phyloP scores from a whole-genome alignment of 2,888 invertebrate genomes.

The Eurois occulta region DNA sequence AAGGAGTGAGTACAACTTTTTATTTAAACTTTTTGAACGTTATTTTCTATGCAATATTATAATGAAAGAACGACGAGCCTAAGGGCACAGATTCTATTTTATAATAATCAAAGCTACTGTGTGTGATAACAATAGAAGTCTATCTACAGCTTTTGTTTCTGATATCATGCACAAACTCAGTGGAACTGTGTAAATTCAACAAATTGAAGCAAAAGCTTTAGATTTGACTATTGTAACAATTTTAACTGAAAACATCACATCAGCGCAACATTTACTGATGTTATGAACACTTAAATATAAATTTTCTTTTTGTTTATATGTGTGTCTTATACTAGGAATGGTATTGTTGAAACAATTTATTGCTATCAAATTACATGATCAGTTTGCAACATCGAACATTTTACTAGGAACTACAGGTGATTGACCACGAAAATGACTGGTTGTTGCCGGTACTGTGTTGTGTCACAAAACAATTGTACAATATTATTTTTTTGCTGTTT shows the following conservation, averaged over 20 bases:
- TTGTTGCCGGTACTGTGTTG: slow-evolving; percentile 26
- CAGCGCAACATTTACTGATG: slow-evolving; percentile 6
- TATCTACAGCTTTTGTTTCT: slow-evolving; percentile 20
- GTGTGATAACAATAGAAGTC: slow-evolving; percentile 42
- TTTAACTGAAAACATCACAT: slow-evolving; percentile 6
- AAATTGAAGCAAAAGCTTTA: slow-evolving; percentile 14
- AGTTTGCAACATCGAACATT: slow-evolving; percentile 37
- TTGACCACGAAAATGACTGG: slow-evolving; percentile 21
- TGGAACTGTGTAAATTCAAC: slow-evolving; percentile 1
- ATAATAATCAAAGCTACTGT: slow-evolving; percentile 29
- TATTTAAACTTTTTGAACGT: slow-evolving; percentile 54
- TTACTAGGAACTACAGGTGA: slow-evolving; percentile 34
- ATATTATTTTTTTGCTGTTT: neutral
- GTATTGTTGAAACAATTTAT: slow-evolving; percentile 4
- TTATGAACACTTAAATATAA: neutral
- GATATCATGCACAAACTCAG: neutral
- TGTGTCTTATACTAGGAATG: neutral
- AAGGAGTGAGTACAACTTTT: slow-evolving; percentile 61
- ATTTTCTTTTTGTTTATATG: neutral
- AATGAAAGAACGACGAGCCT: slow-evolving; percentile 16
- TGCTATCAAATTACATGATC: slow-evolving; percentile 39
- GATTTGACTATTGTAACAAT: neutral
- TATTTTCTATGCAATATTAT: slow-evolving; percentile 39
- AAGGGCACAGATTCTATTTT: slow-evolving; percentile 5
- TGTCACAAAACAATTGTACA: slow-evolving; percentile 30